Evolutionary conservation across 2,888 invertebrate genomes (phyloP).

Genomic region (Ptychoptera contaminata): DNA sequence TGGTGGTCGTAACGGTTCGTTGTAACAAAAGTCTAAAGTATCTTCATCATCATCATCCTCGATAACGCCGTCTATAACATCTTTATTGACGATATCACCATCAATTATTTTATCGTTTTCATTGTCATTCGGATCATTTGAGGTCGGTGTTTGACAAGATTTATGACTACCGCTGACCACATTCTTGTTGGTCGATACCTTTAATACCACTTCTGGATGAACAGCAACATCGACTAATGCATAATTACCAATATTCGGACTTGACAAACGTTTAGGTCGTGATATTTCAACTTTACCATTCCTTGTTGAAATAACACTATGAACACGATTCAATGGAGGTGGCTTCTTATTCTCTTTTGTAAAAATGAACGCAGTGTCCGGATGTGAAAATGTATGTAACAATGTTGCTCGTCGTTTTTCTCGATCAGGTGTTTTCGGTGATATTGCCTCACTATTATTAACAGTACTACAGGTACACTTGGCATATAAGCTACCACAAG

Average conservation of each 20-base stretch:
- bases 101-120: no score
- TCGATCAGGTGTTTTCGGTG: neutral
- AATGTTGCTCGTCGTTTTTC: constrained; percentile 10
- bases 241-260: constrained; percentile 20
- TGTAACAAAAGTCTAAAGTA: no score
- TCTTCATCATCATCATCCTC: no score
- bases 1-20: no score
- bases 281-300: constrained; percentile 18
- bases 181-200: constrained; percentile 19
- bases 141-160: no score
- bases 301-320: constrained; percentile 15
- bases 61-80: no score
- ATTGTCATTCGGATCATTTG: no score
- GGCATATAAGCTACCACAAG: constrained; percentile 24
- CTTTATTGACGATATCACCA: no score
- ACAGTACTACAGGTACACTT: constrained; percentile 18
- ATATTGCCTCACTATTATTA: neutral
- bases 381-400: constrained; percentile 21
- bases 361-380: constrained; percentile 21
- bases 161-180: constrained; percentile 1
- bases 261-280: constrained; percentile 18
- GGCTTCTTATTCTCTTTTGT: constrained; percentile 23
- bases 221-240: constrained; percentile 19
- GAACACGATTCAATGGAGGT: constrained; percentile 5
- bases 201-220: constrained; percentile 22